Conservation (phyloP, 2,888 invertebrate species). For the Agrotis ipsilon region DNA sequence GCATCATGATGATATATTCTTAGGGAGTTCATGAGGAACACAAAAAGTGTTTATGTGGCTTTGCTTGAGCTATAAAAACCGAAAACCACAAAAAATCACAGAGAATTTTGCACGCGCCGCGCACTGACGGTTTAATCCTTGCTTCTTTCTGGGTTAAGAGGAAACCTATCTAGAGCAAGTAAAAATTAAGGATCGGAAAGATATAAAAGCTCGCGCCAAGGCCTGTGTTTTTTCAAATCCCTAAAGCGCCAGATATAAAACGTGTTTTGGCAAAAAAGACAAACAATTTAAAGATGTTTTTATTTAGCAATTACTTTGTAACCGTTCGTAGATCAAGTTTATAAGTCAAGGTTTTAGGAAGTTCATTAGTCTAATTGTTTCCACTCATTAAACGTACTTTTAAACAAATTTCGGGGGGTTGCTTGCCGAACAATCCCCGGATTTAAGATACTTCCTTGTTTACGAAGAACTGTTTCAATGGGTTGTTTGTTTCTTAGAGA, state of each 20-base stretch:
- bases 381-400: background rate
- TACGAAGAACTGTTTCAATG: background rate
- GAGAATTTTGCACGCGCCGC: no score
- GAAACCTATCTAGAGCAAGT: no score
- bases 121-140: no score
- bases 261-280: background rate
- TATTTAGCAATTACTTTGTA: background rate
- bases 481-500: background rate
- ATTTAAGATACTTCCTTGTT: background rate
- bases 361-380: background rate
- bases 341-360: background rate
- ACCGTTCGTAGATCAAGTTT: background rate
- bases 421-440: background rate
- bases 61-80: no score
- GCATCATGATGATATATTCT: no score
- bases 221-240: background rate
- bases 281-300: background rate
- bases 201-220: no score
- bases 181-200: no score
- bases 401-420: conserved; percentile 1
- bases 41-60: no score
- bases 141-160: no score
- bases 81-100: no score
- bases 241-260: background rate
- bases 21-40: no score